Evolutionary conservation across 2,113 vertebrate genomes (phyloP).

Genomic region (Tor tambroides): DNA sequence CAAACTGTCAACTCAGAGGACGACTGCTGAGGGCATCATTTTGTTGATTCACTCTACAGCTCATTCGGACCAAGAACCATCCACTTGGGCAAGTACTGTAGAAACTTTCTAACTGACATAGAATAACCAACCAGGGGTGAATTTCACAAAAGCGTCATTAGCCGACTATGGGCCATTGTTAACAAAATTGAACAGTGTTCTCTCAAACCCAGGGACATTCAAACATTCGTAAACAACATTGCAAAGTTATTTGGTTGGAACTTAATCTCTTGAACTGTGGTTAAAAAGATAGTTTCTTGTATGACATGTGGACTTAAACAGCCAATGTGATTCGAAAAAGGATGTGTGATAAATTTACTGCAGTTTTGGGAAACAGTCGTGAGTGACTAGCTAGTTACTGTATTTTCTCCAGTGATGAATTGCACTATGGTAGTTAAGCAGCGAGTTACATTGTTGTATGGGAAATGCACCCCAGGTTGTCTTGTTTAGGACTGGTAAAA

Average conservation of each 20-base stretch:
- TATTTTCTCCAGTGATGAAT: not conserved
- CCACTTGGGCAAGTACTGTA: not conserved
- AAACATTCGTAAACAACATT: too few relatives aligned
- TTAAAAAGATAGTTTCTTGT: not conserved
- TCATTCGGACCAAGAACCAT: not conserved
- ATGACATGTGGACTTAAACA: not conserved
- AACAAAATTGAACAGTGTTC: not conserved
- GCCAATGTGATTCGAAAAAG: not conserved
- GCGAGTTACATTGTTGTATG: not conserved
- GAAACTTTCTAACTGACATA: too few relatives aligned
- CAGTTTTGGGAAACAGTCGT: not conserved
- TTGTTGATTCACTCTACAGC: not conserved
- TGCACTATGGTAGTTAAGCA: not conserved
- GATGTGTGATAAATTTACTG: not conserved
- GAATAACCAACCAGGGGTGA: too few relatives aligned
- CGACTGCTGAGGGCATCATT: too few relatives aligned
- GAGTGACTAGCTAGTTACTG: not conserved
- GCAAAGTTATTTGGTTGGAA: too few relatives aligned
- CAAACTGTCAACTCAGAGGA: too few relatives aligned
- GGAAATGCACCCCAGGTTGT: not conserved
- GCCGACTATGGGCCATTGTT: too few relatives aligned
- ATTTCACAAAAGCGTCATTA: too few relatives aligned
- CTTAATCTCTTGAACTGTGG: not conserved
- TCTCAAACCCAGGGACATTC: not conserved
- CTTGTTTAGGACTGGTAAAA: not conserved